These are phyloP conservation scores for Panthera tigris DNA, from an alignment of 2,113 vertebrate species.

Conservation along the genomic window DNA sequence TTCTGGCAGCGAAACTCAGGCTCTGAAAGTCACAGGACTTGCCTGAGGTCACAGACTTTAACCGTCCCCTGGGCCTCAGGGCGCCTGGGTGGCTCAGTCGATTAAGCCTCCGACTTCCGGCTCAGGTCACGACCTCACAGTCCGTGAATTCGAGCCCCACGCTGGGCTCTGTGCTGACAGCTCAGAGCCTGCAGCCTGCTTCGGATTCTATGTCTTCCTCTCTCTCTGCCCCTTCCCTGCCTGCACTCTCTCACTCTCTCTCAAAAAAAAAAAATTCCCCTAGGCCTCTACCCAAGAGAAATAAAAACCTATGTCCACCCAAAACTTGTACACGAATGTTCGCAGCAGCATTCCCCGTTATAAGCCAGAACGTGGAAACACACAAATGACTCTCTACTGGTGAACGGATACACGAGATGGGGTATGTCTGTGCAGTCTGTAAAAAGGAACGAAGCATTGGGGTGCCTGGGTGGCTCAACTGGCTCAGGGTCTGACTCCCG, in stretches of 20 bases:
- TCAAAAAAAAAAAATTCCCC: not conserved
- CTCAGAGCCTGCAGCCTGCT: no score
- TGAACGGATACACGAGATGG: not conserved
- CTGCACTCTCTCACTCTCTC: no score
- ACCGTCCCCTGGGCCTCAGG: no score
- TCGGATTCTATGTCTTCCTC: no score
- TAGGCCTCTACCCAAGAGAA: not conserved
- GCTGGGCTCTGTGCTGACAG: no score
- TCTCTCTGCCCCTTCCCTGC: no score
- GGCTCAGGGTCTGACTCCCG: no score
- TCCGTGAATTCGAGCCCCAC: no score
- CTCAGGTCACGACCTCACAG: no score
- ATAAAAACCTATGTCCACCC: not conserved
- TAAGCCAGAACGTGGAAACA: not conserved
- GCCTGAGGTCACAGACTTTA: not conserved
- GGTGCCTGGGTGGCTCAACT: no score
- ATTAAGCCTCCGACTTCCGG: no score
- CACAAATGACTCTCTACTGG: not conserved
- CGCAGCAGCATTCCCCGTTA: not conserved
- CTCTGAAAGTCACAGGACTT: not conserved
- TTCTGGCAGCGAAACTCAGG: not conserved
- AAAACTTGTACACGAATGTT: not conserved
- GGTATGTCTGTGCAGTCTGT: fast-evolving
- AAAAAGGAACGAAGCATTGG: not conserved
- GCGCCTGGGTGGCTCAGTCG: no score